Conservation (phyloP, 2,797 vertebrate genomes). For the Acipenser ruthenus region DNA sequence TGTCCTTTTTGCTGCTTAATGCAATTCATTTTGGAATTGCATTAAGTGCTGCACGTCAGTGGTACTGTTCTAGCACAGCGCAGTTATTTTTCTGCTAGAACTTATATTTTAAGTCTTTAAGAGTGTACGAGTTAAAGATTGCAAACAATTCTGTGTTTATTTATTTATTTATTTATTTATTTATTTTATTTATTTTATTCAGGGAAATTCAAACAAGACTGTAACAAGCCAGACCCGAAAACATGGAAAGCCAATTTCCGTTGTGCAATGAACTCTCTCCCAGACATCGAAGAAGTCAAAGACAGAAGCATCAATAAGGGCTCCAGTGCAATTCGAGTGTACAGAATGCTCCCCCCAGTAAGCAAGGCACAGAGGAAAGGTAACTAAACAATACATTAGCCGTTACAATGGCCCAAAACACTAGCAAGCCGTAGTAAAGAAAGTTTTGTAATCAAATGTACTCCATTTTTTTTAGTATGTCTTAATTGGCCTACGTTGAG, state of each 20-base stretch:
- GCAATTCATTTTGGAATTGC: too few relatives aligned
- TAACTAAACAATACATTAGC: slow-evolving; percentile 28
- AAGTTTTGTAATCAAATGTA: not conserved
- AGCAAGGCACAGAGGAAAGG: slow-evolving; percentile 66
- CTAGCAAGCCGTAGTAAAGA: not conserved
- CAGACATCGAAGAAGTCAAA: slow-evolving; percentile 91
- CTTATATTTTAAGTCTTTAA: too few relatives aligned
- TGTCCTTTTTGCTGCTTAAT: too few relatives aligned
- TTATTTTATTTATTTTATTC: slow-evolving; percentile 13
- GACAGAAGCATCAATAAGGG: slow-evolving; percentile 86
- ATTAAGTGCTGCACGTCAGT: too few relatives aligned
- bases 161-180: not conserved
- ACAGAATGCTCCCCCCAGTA: slow-evolving; percentile 73
- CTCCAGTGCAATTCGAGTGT: slow-evolving; percentile 80
- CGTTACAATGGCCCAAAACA: slow-evolving; percentile 8
- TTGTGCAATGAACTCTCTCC: slow-evolving; percentile 93
- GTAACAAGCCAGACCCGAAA: slow-evolving; percentile 73
- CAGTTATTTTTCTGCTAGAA: too few relatives aligned
- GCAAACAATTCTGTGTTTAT: not conserved
- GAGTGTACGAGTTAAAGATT: not conserved
- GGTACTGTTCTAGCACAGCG: too few relatives aligned
- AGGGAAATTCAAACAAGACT: slow-evolving; percentile 79
- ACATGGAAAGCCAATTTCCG: slow-evolving; percentile 98
- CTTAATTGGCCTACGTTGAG: not conserved
- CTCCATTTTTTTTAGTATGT: not conserved